Evolutionary conservation across 1,140 invertebrate species (phyloP).

Genomic region (Heliconius hewitsoni): DNA sequence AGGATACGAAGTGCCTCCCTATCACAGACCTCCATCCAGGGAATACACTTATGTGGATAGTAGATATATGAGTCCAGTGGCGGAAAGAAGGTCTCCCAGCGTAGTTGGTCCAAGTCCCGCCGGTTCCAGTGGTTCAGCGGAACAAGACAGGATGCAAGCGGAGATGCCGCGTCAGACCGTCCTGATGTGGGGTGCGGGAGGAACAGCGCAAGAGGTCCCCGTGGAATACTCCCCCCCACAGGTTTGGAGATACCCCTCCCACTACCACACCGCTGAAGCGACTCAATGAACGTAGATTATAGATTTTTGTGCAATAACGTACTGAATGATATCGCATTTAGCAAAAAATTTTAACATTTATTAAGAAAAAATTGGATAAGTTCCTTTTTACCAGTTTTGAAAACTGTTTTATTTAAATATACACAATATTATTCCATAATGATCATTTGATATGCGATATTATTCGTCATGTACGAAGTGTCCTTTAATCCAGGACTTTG

Average conservation of each 20-base stretch:
- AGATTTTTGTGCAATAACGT: conserved; percentile 43
- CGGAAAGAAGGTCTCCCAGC: conserved; percentile 80
- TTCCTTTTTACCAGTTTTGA: neutral
- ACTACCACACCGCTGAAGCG: conserved; percentile 77
- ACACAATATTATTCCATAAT: neutral
- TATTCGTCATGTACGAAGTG: conserved; percentile 3
- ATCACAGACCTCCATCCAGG: conserved; percentile 76
- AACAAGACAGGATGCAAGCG: conserved; percentile 69
- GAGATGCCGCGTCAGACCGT: conserved; percentile 90
- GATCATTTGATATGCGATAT: neutral
- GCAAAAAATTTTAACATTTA: neutral
- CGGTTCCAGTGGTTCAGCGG: conserved; percentile 65
- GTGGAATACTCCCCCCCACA: conserved; percentile 75
- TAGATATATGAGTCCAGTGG: conserved; percentile 73
- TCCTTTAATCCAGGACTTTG: conserved; percentile 8
- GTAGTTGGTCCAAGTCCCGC: conserved; percentile 75
- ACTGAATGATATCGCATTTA: conserved; percentile 15
- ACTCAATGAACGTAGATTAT: conserved; percentile 66
- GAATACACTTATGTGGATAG: conserved; percentile 82
- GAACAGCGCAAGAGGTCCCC: conserved; percentile 67
- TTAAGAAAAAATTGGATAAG: neutral
- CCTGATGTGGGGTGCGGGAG: conserved; percentile 90
- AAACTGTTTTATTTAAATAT: neutral
- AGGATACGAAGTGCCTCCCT: conserved; percentile 74
- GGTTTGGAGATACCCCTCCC: conserved; percentile 77